A percentile compares a stretch with the other conserved stretches of the same genome.
Conservation (phyloP, 2,888 invertebrate species). For the Diachrysia chrysitis region DNA sequence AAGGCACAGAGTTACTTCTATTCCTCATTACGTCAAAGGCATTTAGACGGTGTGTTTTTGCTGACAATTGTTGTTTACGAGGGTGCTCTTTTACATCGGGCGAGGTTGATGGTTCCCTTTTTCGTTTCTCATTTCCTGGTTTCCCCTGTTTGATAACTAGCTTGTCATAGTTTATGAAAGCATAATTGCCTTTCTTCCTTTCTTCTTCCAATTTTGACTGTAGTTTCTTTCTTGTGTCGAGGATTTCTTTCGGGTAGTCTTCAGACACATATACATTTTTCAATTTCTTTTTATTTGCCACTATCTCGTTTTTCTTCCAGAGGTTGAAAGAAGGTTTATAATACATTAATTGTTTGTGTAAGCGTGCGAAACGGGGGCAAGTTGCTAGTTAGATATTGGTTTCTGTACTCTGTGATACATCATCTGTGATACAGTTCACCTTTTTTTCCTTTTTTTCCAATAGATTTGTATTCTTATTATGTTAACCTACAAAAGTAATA, state of each 20-base stretch:
- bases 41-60: neutral
- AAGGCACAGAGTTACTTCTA: neutral
- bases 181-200: slow-evolving; percentile 45
- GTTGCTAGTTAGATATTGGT: too few species aligned
- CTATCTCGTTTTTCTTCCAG: slow-evolving; percentile 49
- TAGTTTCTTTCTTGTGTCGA: slow-evolving; percentile 48
- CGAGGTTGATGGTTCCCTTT: neutral
- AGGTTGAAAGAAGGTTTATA: too few species aligned
- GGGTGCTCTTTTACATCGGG: neutral
- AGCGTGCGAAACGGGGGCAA: too few species aligned
- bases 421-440: too few species aligned
- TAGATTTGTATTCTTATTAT: too few species aligned
- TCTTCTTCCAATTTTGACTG: slow-evolving; percentile 43
- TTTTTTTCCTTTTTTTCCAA: too few species aligned
- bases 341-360: too few species aligned
- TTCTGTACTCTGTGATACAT: too few species aligned
- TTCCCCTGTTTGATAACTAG: slow-evolving; percentile 37
- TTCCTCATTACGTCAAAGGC: slow-evolving; percentile 4
- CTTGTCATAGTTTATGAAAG: slow-evolving; percentile 54
- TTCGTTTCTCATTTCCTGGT: neutral
- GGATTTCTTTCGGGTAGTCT: slow-evolving; percentile 57
- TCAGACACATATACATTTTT: slow-evolving; percentile 44
- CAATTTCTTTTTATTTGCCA: slow-evolving; percentile 47
- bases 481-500: too few species aligned
- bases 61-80: neutral